phyloP scores from a whole-genome alignment of 2,113 vertebrate species.

The Ibidorhyncha struthersii region DNA sequence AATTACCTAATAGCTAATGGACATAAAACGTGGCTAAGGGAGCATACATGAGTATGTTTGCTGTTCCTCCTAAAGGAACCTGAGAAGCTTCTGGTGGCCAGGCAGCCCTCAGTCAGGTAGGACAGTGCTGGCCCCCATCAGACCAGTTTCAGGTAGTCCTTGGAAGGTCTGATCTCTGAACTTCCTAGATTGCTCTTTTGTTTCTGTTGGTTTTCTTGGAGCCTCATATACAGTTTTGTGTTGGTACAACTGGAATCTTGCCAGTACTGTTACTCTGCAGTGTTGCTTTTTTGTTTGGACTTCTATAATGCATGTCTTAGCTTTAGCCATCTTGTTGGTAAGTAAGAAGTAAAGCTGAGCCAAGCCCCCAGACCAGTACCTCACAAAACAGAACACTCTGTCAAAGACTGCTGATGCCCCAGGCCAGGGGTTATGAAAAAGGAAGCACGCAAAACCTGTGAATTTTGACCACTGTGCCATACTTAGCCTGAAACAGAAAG shows the following conservation, averaged over 20 bases:
- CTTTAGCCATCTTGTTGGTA: neutral
- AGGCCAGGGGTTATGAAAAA: neutral
- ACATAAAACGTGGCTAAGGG: neutral
- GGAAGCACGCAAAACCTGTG: neutral
- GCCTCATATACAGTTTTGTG: neutral
- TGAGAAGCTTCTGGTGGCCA: neutral
- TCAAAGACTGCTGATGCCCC: neutral
- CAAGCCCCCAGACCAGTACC: neutral
- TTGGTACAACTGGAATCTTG: neutral
- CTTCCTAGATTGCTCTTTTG: neutral
- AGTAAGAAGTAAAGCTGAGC: neutral
- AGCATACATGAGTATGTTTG: neutral
- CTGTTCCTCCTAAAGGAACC: neutral
- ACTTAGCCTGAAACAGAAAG: neutral
- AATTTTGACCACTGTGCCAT: neutral
- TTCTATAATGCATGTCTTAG: neutral
- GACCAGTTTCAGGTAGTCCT: neutral
- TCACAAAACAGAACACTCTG: neutral
- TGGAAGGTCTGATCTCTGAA: neutral
- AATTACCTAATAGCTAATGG: neutral
- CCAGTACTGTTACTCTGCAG: neutral
- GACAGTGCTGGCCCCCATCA: neutral
- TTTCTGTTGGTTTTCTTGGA: neutral
- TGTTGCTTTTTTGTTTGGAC: neutral
- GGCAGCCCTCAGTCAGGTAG: neutral